Conservation (phyloP, 2,113 vertebrate genomes). For the Eurypyga helias region DNA sequence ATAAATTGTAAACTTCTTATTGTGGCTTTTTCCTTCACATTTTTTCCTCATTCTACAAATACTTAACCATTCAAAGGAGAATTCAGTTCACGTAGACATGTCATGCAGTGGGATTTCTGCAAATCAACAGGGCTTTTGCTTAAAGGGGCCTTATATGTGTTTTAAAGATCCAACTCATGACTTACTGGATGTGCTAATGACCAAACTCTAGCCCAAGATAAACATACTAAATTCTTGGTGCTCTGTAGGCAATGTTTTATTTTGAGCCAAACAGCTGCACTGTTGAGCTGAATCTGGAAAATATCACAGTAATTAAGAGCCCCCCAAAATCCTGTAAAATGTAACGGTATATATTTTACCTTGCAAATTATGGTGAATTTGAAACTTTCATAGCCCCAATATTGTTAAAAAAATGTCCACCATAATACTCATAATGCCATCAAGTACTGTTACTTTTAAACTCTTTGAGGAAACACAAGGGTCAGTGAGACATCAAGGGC, state of each 20-base stretch:
- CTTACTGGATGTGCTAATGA: not conserved
- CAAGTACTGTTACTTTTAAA: not conserved
- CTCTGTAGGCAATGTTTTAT: not conserved
- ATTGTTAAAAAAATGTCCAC: not conserved
- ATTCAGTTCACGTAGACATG: not conserved
- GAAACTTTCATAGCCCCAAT: not conserved
- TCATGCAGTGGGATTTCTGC: not conserved
- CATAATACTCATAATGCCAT: not conserved
- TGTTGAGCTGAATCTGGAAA: not conserved
- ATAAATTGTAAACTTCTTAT: not conserved
- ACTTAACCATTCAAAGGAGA: not conserved
- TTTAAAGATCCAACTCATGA: not conserved
- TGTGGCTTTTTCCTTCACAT: not conserved
- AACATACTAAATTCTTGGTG: not conserved
- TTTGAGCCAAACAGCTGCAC: not conserved
- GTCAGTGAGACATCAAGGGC: not conserved
- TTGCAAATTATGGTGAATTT: not conserved
- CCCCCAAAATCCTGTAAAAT: not conserved
- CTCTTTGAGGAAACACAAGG: not conserved
- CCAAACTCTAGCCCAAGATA: not conserved
- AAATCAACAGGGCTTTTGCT: not conserved
- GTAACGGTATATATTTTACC: not conserved
- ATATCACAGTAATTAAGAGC: not conserved
- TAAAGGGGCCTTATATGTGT: not conserved
- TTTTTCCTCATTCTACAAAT: not conserved